Percentiles rank a stretch among this genome's conserved stretches.
phyloP scores from a whole-genome alignment of 2,797 vertebrate species.

The Galago senegalensis region DNA sequence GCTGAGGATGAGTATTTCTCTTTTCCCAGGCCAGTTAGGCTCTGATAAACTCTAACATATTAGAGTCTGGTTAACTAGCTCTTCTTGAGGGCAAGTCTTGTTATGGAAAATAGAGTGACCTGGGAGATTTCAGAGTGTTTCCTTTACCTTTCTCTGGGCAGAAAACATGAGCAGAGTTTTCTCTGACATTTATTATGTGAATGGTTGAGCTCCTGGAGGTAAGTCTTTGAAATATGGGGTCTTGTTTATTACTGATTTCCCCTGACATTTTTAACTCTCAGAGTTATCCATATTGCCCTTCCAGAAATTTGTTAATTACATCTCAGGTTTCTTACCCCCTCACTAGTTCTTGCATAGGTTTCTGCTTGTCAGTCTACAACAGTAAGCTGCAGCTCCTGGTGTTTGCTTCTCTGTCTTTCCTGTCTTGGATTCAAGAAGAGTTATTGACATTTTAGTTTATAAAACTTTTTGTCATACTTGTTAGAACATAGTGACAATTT shows the following conservation, averaged over 20 bases:
- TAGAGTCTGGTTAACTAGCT: background rate
- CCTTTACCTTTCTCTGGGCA: too few species aligned
- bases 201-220: background rate
- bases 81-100: background rate
- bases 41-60: background rate
- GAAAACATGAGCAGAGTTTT: background rate
- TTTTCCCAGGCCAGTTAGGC: background rate
- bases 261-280: background rate
- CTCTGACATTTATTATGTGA: background rate
- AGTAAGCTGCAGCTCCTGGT: background rate
- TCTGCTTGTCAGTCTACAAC: background rate
- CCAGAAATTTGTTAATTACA: background rate
- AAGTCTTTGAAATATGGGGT: background rate
- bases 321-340: background rate
- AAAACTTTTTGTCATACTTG: background rate
- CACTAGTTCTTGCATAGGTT: background rate
- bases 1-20: background rate
- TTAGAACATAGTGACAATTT: background rate
- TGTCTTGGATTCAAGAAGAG: background rate
- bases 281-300: background rate
- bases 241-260: background rate
- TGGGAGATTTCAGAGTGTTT: background rate
- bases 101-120: background rate
- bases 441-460: background rate
- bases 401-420: background rate